Evolutionary conservation across 2,888 invertebrate genomes (phyloP).

Genomic region (Xylota segnis): DNA sequence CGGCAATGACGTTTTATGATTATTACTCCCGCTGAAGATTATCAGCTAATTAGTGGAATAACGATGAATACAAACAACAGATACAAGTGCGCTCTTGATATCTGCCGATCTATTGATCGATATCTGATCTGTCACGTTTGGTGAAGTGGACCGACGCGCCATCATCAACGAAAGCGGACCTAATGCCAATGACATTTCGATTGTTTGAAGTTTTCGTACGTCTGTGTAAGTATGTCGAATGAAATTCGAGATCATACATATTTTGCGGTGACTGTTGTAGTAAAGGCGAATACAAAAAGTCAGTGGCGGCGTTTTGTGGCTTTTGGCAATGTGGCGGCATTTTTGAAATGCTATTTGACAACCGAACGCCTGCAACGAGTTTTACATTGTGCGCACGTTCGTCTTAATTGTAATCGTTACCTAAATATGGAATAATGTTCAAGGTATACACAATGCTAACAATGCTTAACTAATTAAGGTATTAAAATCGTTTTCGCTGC

Average conservation of each 20-base stretch:
- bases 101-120: slow-evolving; percentile 39
- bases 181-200: slow-evolving; percentile 62
- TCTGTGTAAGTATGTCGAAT: slow-evolving; percentile 11
- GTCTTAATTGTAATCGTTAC: slow-evolving; percentile 53
- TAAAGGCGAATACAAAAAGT: slow-evolving; percentile 20
- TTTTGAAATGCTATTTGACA: slow-evolving; percentile 35
- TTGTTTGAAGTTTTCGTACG: slow-evolving; percentile 1
- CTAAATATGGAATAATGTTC: slow-evolving; percentile 38
- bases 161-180: slow-evolving; percentile 30
- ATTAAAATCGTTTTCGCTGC: slow-evolving; percentile 28
- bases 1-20: slow-evolving; percentile 63
- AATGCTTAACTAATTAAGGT: slow-evolving; percentile 51
- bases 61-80: slow-evolving; percentile 43
- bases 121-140: slow-evolving; percentile 39
- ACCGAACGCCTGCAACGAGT: slow-evolving; percentile 2
- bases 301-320: slow-evolving; percentile 29
- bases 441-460: slow-evolving; percentile 46
- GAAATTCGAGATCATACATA: slow-evolving; percentile 61
- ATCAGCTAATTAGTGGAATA: slow-evolving; percentile 61
- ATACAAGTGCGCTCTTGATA: slow-evolving; percentile 67
- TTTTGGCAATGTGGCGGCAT: slow-evolving; percentile 18
- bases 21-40: slow-evolving; percentile 60
- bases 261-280: slow-evolving; percentile 32
- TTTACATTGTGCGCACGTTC: slow-evolving; percentile 37
- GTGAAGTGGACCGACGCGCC: slow-evolving; percentile 24